Conservation (phyloP, 1,140 invertebrate genomes). For the Leptopilina clavipes region DNA sequence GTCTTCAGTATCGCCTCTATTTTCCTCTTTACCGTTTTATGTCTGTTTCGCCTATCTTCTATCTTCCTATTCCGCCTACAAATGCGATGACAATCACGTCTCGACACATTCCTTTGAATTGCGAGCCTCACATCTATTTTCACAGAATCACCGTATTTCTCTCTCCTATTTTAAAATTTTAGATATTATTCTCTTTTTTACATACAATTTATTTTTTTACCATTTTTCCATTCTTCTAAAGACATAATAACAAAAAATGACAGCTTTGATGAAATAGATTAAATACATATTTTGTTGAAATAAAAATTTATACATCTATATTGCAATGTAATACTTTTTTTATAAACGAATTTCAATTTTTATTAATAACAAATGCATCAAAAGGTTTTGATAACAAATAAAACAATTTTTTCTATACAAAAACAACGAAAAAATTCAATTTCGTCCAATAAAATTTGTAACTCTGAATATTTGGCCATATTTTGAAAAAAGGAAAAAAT, state of each 20-base stretch:
- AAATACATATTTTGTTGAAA: no score
- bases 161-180: not conserved
- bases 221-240: not conserved
- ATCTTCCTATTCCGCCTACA: slow-evolving; percentile 21
- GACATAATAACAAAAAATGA: no score
- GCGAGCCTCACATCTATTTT: not conserved
- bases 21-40: not conserved
- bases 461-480: no score
- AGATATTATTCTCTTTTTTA: not conserved
- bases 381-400: not conserved
- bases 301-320: no score
- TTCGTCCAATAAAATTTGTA: not conserved
- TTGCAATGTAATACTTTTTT: no score
- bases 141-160: not conserved
- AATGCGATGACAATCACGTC: slow-evolving; percentile 27
- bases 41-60: slow-evolving; percentile 13
- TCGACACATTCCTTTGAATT: slow-evolving; percentile 33
- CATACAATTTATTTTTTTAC: not conserved
- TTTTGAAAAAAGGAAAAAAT: not conserved
- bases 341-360: no score
- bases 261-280: no score
- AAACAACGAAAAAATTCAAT: not conserved
- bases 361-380: no score
- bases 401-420: not conserved
- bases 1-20: slow-evolving; percentile 10